Evolutionary conservation across 2,797 vertebrate species (phyloP), one percentile per base, ranked within the genome.

Genomic region (Enteromius paludinosus): DNA sequence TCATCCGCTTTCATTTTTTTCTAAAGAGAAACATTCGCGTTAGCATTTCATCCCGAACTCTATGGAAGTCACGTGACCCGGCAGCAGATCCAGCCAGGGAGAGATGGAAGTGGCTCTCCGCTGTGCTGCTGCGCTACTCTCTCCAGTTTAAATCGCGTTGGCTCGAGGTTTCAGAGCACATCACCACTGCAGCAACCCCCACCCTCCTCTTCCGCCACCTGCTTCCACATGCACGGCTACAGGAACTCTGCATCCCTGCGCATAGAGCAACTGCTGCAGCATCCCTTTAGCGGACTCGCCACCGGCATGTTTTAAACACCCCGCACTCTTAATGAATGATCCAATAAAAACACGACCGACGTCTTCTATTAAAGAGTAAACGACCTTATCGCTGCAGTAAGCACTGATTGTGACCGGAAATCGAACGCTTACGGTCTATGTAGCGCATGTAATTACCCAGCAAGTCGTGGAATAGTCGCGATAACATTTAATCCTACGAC

Each of bases 131-230:
- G 68, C 74, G 45, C 54, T 72, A 28, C 88, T 79, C 83, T 88
- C 87, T 88, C 88, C 88, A 70, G 80, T 85, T 92, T 92, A 65
- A 64, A 78, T 75, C 56, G 92, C 90, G 92, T 92, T 91, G 93
- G 92, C 94, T 92, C 92, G 93, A 91, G 92, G 94, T 94, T 95
- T 94, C 92, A 94, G 90, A 92, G 95, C 93, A 93, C 92, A 95
- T 88, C 84, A 84, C 90, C 95, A 94, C 93, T 95, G 96, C 96
- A 96, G 94, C 95, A 96, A 92, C 93, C 90, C 90, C 89, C 89
- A 85, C 90, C 88, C 87, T 89, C 88, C 52, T 93, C 92, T 90
- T 88, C 88, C 86, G 86, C 91, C 92, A 93, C 91, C 93, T 95
- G 94, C 93, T 94, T 96, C 93, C 93, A 94, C 94, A 95, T 95